A percentile compares a stretch with the other conserved stretches of the same genome.
Conservation (phyloP, 2,113 vertebrate genomes). For the Lampris incognitus region DNA sequence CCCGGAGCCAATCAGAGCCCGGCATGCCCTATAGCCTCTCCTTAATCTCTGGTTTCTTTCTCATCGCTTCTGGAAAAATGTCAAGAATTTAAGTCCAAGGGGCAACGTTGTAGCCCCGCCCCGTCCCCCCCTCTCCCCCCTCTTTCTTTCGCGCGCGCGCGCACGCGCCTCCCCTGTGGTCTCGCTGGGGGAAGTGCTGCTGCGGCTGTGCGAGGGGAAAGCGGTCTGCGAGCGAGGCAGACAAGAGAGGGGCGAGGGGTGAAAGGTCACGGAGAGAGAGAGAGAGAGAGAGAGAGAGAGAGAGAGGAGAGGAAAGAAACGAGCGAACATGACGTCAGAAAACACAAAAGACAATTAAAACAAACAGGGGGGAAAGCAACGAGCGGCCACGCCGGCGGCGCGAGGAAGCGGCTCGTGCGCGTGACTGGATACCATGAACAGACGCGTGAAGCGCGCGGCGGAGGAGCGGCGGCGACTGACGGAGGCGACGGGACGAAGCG, state of each 20-base stretch:
- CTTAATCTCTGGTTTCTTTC: conserved; percentile 51
- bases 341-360: too few species aligned
- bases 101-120: conserved; percentile 8
- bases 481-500: too few species aligned
- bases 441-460: too few species aligned
- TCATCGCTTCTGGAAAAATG: conserved; percentile 67
- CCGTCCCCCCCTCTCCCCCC: conserved; percentile 1
- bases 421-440: too few species aligned
- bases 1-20: conserved; percentile 36
- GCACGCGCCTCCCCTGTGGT: conserved; percentile 4
- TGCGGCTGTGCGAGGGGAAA: conserved; percentile 12
- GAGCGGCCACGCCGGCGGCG: too few species aligned
- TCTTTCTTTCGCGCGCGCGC: not conserved
- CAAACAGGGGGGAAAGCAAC: too few species aligned
- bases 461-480: too few species aligned
- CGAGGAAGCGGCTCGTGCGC: too few species aligned
- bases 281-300: not conserved
- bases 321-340: too few species aligned
- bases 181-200: conserved; percentile 28
- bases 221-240: conserved; percentile 29
- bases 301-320: not conserved
- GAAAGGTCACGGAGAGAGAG: not conserved
- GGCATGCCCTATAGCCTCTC: conserved; percentile 44
- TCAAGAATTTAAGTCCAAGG: conserved; percentile 68
- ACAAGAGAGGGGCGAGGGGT: conserved; percentile 26